phyloP scores from a whole-genome alignment of 2,797 vertebrate species.

The Acanthopagrus latus region DNA sequence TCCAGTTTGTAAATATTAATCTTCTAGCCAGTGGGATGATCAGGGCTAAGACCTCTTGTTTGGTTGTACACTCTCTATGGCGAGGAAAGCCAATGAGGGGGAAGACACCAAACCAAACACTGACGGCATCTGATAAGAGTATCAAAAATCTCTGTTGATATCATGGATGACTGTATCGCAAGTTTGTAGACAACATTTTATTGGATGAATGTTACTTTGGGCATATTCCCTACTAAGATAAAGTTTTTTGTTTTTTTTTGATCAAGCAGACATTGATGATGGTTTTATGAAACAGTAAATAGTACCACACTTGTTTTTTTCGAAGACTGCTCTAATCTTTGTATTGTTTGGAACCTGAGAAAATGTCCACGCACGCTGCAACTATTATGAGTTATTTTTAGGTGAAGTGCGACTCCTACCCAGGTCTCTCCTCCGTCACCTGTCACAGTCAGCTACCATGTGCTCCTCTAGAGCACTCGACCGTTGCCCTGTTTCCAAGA shows the following conservation, averaged over 20 bases:
- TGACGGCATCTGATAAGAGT: no score
- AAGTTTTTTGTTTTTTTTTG: neutral
- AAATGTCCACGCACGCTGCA: neutral
- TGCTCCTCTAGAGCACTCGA: slow-evolving; percentile 74
- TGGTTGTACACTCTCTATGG: no score
- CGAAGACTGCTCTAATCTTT: neutral
- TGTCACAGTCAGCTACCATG: slow-evolving; percentile 79
- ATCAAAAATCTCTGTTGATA: neutral
- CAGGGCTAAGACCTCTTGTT: no score
- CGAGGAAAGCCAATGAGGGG: no score
- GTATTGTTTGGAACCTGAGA: neutral
- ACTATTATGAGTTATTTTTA: slow-evolving; percentile 39
- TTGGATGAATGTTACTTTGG: neutral
- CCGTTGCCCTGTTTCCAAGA: slow-evolving; percentile 69
- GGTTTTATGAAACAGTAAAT: neutral
- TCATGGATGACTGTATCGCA: neutral
- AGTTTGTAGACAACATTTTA: neutral
- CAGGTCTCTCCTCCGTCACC: slow-evolving; percentile 60
- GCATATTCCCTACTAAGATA: neutral
- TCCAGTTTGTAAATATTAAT: no score
- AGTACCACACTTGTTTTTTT: neutral
- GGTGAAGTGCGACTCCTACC: slow-evolving; percentile 27
- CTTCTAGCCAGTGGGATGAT: no score
- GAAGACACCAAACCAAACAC: no score
- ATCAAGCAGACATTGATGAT: neutral